phyloP scores from a whole-genome alignment of 2,113 vertebrate species.

The Lichenostomus cassidix region DNA sequence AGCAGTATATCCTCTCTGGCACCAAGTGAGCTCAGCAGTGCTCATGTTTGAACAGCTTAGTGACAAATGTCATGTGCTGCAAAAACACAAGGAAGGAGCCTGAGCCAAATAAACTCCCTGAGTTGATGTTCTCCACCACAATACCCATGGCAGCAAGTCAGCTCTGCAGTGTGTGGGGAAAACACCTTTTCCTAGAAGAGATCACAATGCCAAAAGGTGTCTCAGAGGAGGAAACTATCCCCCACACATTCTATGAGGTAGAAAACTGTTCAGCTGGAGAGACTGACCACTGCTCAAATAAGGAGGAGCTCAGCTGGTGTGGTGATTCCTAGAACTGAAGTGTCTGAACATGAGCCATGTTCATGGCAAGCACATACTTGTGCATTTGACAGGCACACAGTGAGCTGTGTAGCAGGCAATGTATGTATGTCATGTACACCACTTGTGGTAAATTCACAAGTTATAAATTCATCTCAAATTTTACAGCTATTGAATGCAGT shows the following conservation, averaged over 20 bases:
- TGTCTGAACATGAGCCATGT: neutral
- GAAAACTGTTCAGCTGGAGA: neutral
- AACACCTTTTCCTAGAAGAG: neutral
- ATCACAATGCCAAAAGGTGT: neutral
- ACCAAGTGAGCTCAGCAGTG: neutral
- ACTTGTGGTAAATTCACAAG: neutral
- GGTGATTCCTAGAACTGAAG: neutral
- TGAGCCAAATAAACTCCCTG: neutral
- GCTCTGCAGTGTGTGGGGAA: neutral
- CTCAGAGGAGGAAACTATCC: neutral
- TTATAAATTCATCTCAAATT: neutral
- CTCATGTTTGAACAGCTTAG: neutral
- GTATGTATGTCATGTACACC: neutral
- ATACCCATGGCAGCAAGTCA: neutral
- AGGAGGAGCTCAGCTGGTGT: neutral
- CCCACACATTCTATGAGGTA: neutral
- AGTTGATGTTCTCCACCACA: neutral
- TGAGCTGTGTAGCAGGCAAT: neutral
- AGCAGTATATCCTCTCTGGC: neutral
- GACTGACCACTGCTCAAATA: neutral
- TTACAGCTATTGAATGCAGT: neutral
- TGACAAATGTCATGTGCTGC: neutral
- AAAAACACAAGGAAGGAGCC: neutral
- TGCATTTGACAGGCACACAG: neutral
- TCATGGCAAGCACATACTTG: neutral